phyloP scores from a whole-genome alignment of 2,113 vertebrate genomes.

The Heloderma charlesbogerti region DNA sequence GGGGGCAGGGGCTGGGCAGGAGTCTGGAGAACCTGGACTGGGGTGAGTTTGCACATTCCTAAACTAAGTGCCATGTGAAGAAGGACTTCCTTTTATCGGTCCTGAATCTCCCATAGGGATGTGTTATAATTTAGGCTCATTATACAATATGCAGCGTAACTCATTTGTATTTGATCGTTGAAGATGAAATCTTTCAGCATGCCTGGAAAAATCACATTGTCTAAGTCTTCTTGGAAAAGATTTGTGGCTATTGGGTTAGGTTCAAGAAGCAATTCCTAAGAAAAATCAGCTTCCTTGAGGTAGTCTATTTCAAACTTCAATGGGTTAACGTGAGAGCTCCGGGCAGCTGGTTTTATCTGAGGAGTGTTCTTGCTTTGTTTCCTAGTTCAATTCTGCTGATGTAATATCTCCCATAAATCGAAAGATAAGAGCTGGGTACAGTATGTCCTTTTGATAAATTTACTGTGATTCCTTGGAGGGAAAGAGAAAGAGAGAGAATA shows the following conservation, averaged over 20 bases:
- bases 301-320: constrained; percentile 1
- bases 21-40: no score
- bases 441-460: constrained; percentile 40
- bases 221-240: not conserved
- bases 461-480: constrained; percentile 33
- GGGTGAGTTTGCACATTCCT: no score
- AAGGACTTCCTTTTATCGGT: no score
- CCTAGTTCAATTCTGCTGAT: constrained; percentile 41
- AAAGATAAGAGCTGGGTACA: constrained; percentile 40
- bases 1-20: no score
- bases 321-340: constrained; percentile 8
- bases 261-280: not conserved
- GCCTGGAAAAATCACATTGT: not conserved
- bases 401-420: constrained; percentile 40
- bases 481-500: constrained; percentile 19
- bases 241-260: not conserved
- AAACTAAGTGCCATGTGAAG: no score
- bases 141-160: not conserved
- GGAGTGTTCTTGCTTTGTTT: constrained; percentile 20
- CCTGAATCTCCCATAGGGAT: no score
- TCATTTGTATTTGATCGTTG: not conserved
- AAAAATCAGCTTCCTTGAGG: not conserved
- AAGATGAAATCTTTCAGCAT: not conserved
- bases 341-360: not conserved
- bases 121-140: not conserved